Base-by-base conservation (phyloP, 2,797 vertebrate genomes). In the Diplodus sargus region DNA sequence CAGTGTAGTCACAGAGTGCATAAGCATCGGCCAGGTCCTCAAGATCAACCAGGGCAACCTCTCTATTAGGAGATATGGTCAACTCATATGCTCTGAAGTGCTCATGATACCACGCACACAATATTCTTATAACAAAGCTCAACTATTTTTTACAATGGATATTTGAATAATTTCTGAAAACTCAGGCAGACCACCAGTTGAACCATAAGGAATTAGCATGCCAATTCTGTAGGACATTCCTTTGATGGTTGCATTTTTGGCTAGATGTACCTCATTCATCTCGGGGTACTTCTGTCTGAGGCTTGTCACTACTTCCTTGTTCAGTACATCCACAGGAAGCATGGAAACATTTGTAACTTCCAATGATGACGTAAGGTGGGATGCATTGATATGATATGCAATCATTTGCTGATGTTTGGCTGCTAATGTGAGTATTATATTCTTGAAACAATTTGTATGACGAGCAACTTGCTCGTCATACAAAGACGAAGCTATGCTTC, bases 51-150 rank as follows among this genome's bases (percentile, higher is more conserved):
- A 52, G 51, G 51, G 51, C 52, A 56, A 68, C 66, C 66, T 43
- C 52, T 56, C 20, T 56, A 28, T 20, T 25, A 28, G 23, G 52
- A 14, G 52, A 68, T 2, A 9, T 18, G 14, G 52, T 54, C 3
- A 56, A 0, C 17, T 68, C 39, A 56, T 67, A 68, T 13, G 51
- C 65, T 25, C 49, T 39, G 34, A 67, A 67, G 5, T 42, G n/a
- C n/a, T 67, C 49, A 67, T 54, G 65, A 14, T 54, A 54, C 30
- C 65, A 54, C 2, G 51, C 51, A 54, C 34, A 67, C 51, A 67
- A 43, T 18, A 43, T 18, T 2, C n/a, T 42, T 18, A 67, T n/a
- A 43, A 67, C n/a, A 54, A 67, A 67, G 51, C 30, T 67, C n/a
- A 54, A 6, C 53, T 25, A 14, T 34, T 34, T 12, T 30, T 20